Base-by-base conservation (phyloP, 2,797 vertebrate species). In the Nyctalus aviator region DNA sequence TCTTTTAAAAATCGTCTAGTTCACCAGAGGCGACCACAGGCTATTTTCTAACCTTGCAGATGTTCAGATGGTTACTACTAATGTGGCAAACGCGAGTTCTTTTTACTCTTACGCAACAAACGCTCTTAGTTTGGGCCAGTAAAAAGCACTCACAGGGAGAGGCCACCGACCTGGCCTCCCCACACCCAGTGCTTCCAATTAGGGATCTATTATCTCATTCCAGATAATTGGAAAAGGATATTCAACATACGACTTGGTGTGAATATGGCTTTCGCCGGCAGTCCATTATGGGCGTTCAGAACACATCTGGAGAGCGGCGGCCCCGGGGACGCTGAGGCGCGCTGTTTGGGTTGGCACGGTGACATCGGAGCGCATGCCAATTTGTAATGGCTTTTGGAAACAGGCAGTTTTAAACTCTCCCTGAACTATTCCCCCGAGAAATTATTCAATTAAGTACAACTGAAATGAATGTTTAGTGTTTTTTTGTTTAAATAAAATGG, bases 341-440 rank as follows among this genome's bases (percentile, higher is more conserved):
- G 96, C 98, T 99, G 97, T 99, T 99, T 99, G 98, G 97, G 98
- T 99, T 99, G 99, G 99, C 99, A 99, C 97, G 32, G 91, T 93
- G 96, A 96, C 68, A 84, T 98, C 94, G 97, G 94, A 97, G 97
- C 98, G 96, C 97, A 98, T 98, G 98, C 99, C 99, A 99, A 98
- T 98, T 99, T 98, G 98, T 98, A 98, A 98, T 98, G 98, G 98
- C 97, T 98, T 98, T 98, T 98, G 98, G 98, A 98, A 98, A 95
- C 97, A 96, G 97, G 76, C 98, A 97, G 97, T 97, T 96, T 97
- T 97, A 98, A 98, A 97, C 98, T 98, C 98, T 98, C 98, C 98
- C 97, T 97, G 97, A 98, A 97, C 98, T 97, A 97, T 98, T 98
- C 99, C 98, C 98, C 15, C 0, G 98, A 98, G 99, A 99, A 99